Base-by-base conservation (phyloP, 2,113 vertebrate genomes). In the Xenopus borealis region DNA sequence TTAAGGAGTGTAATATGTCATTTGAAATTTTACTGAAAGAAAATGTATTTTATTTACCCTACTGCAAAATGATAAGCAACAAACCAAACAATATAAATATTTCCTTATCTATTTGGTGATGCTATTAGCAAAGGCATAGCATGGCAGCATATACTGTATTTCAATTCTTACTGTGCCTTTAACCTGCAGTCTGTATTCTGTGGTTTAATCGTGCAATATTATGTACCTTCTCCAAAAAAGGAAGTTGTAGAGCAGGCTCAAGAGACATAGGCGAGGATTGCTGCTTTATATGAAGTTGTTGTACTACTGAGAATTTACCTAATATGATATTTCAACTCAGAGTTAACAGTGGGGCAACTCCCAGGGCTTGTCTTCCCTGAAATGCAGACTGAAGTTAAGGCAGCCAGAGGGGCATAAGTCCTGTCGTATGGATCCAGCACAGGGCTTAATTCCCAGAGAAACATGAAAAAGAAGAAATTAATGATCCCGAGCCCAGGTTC, bases 361-460 rank as follows among this genome's bases (percentile, higher is more conserved):
- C 73, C 73, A 52, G n/a, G n/a, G 58, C 59, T 64, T 44, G 69
- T 59, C 73, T 76, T 69, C 59, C 23, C 30, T 14, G 30, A 59
- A 74, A 44, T 19, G n/a, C n/a, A 76, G 58, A 55, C 46, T 46
- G 46, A 16, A 63, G 45, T 33, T 17, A 18, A 69, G 66, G 58
- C 58, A 63, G 66, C 66, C 45, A 76, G 58, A 69, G 46, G 30
- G 59, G 58, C 59, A 69, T 76, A 33, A 69, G 73, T 69, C 58
- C 46, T 68, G 66, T 69, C 58, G 58, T 66, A 76, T 69, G 59
- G 73, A 66, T 69, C 73, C 33, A 76, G 30, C 44, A 47, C 66
- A 76, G 59, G 66, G 73, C 73, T 76, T 63, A 62, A 76, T 76
- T 76, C 66, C 73, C 73, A 76, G 66, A 76, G 73, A 76, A 76